These are phyloP conservation scores for Rhinolophus ferrumequinum DNA, from an alignment of 2,113 vertebrate genomes.

Conservation along the genomic window DNA sequence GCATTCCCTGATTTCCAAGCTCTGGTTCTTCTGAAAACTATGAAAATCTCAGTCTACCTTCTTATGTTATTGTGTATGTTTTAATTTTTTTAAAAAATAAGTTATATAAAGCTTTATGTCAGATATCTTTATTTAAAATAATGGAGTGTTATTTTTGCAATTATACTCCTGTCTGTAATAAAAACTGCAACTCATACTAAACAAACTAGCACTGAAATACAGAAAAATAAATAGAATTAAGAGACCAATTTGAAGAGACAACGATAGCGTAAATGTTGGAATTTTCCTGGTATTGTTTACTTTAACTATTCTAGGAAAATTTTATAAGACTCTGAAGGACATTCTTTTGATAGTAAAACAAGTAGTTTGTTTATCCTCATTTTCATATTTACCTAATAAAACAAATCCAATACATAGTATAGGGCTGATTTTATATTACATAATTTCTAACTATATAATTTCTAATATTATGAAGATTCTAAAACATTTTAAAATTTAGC, in stretches of 20 bases:
- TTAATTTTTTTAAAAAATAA: neutral
- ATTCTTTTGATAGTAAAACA: neutral
- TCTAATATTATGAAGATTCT: neutral
- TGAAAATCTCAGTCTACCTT: neutral
- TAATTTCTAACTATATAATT: constrained; percentile 2
- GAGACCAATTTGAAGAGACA: neutral
- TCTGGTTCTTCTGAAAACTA: neutral
- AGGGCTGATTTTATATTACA: neutral
- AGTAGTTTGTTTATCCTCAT: constrained; percentile 5
- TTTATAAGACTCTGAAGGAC: neutral
- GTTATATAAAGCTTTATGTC: neutral
- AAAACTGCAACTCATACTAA: neutral
- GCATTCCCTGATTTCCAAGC: neutral
- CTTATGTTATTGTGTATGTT: neutral
- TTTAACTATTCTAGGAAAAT: neutral
- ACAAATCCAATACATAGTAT: neutral
- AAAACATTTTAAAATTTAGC: constrained; percentile 53
- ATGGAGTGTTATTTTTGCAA: neutral
- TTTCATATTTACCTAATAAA: constrained; percentile 29
- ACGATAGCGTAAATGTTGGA: neutral
- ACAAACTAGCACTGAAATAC: neutral
- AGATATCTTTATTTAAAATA: constrained; percentile 30
- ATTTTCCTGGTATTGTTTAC: neutral
- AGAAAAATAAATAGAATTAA: neutral
- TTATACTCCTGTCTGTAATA: neutral